Evolutionary conservation across 2,888 invertebrate species (phyloP).

Genomic region (Eupsilia transversa): DNA sequence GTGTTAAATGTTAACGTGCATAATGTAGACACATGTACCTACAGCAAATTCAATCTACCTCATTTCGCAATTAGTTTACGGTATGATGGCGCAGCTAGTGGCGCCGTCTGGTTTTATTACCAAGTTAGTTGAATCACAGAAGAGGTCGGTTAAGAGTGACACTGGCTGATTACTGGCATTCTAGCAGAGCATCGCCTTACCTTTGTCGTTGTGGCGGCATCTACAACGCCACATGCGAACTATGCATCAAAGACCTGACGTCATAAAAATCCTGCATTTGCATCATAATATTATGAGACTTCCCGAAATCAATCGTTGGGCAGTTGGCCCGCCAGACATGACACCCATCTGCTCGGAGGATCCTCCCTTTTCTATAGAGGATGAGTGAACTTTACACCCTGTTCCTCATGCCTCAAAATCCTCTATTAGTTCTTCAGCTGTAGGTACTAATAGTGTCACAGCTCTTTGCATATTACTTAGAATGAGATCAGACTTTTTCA

Average conservation of each 20-base stretch:
- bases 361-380: too few species aligned
- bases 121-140: background rate
- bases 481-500: background rate
- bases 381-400: too few species aligned
- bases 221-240: too few species aligned
- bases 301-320: too few species aligned
- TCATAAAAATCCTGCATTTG: too few species aligned
- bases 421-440: background rate
- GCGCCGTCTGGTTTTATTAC: background rate
- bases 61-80: background rate
- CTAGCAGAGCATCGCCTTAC: background rate
- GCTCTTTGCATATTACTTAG: background rate
- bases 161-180: background rate
- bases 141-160: background rate
- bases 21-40: conserved; percentile 11
- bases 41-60: background rate
- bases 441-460: background rate
- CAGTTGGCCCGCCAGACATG: too few species aligned
- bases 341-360: too few species aligned
- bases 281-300: too few species aligned
- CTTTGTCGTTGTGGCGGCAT: too few species aligned
- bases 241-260: too few species aligned
- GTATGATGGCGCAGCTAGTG: background rate
- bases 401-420: too few species aligned
- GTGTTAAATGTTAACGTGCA: conserved; percentile 29